phyloP scores from a whole-genome alignment of 2,113 vertebrate genomes.

The Erpornis zantholeuca region DNA sequence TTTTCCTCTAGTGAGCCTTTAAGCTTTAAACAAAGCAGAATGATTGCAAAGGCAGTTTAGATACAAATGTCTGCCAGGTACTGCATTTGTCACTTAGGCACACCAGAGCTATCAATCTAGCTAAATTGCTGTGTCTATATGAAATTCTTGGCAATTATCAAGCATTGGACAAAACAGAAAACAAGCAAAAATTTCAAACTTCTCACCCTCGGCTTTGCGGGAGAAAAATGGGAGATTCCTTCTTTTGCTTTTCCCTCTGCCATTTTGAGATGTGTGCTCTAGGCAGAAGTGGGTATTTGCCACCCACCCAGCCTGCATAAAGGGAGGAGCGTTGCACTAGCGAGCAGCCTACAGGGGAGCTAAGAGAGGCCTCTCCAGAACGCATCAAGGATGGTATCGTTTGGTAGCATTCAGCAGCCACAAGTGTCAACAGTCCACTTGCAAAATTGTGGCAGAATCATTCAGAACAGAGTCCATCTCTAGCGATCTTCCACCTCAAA shows the following conservation, averaged over 20 bases:
- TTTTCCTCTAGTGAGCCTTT: constrained; percentile 39
- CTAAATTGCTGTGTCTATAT: constrained; percentile 43
- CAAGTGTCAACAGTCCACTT: neutral
- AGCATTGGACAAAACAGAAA: constrained; percentile 39
- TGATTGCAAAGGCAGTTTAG: constrained; percentile 29
- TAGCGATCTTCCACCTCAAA: neutral
- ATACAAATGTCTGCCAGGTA: constrained; percentile 43
- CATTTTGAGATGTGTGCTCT: too few species aligned
- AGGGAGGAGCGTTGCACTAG: neutral
- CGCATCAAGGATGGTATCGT: rapidly evolving
- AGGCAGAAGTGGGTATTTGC: neutral
- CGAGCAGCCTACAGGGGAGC: neutral
- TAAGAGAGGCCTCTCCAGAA: neutral
- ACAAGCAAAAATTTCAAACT: neutral
- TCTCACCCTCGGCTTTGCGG: neutral
- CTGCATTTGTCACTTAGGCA: constrained; percentile 45
- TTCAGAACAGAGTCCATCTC: neutral
- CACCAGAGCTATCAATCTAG: constrained; percentile 51
- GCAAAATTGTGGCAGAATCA: neutral
- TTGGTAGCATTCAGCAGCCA: neutral
- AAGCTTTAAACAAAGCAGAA: constrained; percentile 33
- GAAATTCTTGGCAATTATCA: constrained; percentile 60
- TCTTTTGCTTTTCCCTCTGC: neutral
- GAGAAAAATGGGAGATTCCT: neutral
- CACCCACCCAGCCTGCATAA: rapidly evolving